phyloP scores from a whole-genome alignment of 2,888 invertebrate genomes.

The Pteria penguin region DNA sequence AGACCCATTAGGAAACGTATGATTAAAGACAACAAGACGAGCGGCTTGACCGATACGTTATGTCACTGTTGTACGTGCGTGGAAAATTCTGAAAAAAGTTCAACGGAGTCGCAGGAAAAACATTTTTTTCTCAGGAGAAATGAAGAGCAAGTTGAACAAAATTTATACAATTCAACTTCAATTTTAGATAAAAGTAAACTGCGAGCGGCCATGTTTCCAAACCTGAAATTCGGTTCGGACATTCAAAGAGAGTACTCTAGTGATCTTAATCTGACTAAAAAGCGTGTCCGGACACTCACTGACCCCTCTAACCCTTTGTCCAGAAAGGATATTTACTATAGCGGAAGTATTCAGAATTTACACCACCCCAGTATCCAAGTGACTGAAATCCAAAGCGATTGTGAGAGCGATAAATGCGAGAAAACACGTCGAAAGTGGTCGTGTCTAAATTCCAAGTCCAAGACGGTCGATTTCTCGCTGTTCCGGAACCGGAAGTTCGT shows the following conservation, averaged over 20 bases:
- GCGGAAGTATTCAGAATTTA: conserved; percentile 86
- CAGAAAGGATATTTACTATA: conserved; percentile 93
- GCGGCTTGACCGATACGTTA: too few relatives aligned
- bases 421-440: not conserved
- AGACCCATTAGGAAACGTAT: conserved; percentile 84
- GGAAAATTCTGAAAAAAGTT: not conserved
- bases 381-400: not conserved
- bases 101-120: not conserved
- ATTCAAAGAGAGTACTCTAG: not conserved
- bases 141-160: not conserved
- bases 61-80: not conserved
- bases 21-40: not conserved
- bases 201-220: not conserved
- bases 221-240: too few relatives aligned
- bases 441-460: not conserved
- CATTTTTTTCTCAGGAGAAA: not conserved
- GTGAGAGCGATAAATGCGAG: not conserved
- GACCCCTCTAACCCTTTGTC: conserved; percentile 85
- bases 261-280: not conserved
- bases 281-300: not conserved
- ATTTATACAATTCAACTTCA: conserved; percentile 27
- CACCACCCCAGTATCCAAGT: conserved; percentile 30
- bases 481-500: conserved; percentile 63
- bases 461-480: conserved; percentile 35
- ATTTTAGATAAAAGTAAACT: not conserved